Evolutionary conservation across 2,888 invertebrate species (phyloP).

Genomic region (Lordiphosa fenestrarum): DNA sequence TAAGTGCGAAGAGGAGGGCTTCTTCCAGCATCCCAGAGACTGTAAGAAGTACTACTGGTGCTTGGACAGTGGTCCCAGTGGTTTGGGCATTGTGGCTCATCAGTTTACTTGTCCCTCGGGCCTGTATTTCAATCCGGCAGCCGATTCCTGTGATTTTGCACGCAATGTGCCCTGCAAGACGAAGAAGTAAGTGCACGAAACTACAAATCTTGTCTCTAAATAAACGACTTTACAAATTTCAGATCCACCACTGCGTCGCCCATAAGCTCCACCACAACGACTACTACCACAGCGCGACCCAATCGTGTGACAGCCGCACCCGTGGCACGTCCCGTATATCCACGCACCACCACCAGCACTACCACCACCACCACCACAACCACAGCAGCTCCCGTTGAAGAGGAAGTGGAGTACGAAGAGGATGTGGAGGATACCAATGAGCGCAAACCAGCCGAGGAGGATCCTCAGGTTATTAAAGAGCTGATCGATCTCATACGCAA

Average conservation of each 20-base stretch:
- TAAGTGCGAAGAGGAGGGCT: slow-evolving; percentile 95
- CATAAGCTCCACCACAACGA: slow-evolving; percentile 80
- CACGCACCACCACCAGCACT: slow-evolving; percentile 76
- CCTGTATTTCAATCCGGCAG: slow-evolving; percentile 93
- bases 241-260: slow-evolving; percentile 82
- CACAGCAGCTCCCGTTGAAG: slow-evolving; percentile 77
- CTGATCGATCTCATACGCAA: slow-evolving; percentile 91
- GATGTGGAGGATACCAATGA: slow-evolving; percentile 77
- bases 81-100: slow-evolving; percentile 94
- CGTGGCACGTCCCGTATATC: slow-evolving; percentile 76
- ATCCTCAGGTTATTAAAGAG: slow-evolving; percentile 87
- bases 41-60: slow-evolving; percentile 98
- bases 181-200: slow-evolving; percentile 65
- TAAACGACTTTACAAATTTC: background rate
- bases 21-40: slow-evolving; percentile 94
- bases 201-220: background rate
- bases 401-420: slow-evolving; percentile 82
- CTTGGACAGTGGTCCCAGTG: slow-evolving; percentile 92
- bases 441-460: slow-evolving; percentile 76
- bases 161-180: slow-evolving; percentile 92
- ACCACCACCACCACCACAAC: slow-evolving; percentile 81
- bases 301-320: slow-evolving; percentile 80
- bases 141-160: slow-evolving; percentile 95
- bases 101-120: slow-evolving; percentile 96
- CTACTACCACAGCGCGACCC: slow-evolving; percentile 76